Evolutionary conservation across 2,888 invertebrate species (phyloP), one percentile per base, ranked within the genome.

Genomic region (Neoscelio sp.): DNA sequence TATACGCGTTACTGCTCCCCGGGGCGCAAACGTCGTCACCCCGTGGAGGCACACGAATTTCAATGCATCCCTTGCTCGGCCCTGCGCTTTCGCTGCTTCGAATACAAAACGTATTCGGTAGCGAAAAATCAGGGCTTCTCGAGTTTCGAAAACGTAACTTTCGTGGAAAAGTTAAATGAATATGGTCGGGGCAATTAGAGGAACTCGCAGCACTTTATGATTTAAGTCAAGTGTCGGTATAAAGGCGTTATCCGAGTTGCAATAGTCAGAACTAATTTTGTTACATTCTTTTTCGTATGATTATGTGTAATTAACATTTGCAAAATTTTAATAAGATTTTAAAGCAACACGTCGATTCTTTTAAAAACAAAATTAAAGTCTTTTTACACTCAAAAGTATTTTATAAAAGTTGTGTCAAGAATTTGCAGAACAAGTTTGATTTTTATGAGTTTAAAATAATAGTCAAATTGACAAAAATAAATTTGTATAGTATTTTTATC

Each of bases 11-110:
- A 65, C 79, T 75, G 62, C 83, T 84, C 84, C 89, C 89, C 83
- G 85, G 82, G 80, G 88, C 70, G 88, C 85, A 85, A 87, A 87
- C 85, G 88, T 89, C 89, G 87, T 90, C 89, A 87, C 89, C 88
- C 88, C 86, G 85, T 81, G 86, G 85, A 80, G 88, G 84, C 78
- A 82, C 85, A 75, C 85, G 87, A 85, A 87, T 89, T 88, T 88
- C 84, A 81, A 85, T 84, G 83, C 82, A 60, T 68, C 70, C 60
- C 48, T 48, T 40, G 33, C n/a, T n/a, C n/a, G n/a, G n/a, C n/a
- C n/a, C 54, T 67, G 40, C 42, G 54, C 62, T 46, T 46, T 50
- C 50, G 23, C 74, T 58, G 65, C 58, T 42, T 40, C 35, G 4
- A 13, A 2, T 15, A 62, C 60, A 62, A 54, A 73, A 52, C 35